Evolutionary conservation across 2,113 vertebrate species (phyloP), one percentile per base, ranked within the genome.

Genomic region (Syrmaticus mikado): DNA sequence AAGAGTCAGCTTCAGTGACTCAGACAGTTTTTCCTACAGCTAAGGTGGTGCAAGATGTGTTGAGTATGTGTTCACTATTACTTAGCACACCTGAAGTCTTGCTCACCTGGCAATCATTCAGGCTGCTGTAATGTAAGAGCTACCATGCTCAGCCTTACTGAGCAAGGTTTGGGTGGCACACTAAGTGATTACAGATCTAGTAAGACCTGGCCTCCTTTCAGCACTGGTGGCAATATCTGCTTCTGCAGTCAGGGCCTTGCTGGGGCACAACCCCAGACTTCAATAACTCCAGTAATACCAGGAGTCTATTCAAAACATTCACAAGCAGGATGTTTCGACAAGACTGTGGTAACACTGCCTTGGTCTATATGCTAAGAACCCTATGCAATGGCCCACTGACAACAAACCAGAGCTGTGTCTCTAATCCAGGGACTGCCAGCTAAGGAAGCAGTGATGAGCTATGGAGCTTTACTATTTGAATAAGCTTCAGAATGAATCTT

Each of bases 11-110:
- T 66, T 30, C 34, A 43, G n/a, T 77, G 89, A 96, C 84, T 92
- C 92, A 91, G 60, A 89, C 3, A 48, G 87, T n/a, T 92, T 87
- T 67, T 85, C 78, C 84, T 82, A 21, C 71, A 91, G 74, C 86
- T 70, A 87, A 87, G 66, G 86, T 0, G n/a, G 74, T 11, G 19
- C 5, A 3, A 93, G 84, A 65, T 46, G 75, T 64, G 50, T 74
- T 3, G 0, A 85, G 41, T 17, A 64, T 53, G n/a, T 32, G 45
- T 67, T 66, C 55, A 61, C 72, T 79, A 3, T 25, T 77, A 13
- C 78, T 32, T 55, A 95, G 60, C 30, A 82, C n/a, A 25, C 73
- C 74, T 79, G 64, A 91, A 45, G 82, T 68, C 82, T 62, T 74
- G 82, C 68, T 93, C 90, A 95, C 72, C 82, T 74, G 68, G 88